These are phyloP conservation scores for Amblyraja radiata DNA, from an alignment of 2,797 vertebrate genomes.

Conservation along the genomic window DNA sequence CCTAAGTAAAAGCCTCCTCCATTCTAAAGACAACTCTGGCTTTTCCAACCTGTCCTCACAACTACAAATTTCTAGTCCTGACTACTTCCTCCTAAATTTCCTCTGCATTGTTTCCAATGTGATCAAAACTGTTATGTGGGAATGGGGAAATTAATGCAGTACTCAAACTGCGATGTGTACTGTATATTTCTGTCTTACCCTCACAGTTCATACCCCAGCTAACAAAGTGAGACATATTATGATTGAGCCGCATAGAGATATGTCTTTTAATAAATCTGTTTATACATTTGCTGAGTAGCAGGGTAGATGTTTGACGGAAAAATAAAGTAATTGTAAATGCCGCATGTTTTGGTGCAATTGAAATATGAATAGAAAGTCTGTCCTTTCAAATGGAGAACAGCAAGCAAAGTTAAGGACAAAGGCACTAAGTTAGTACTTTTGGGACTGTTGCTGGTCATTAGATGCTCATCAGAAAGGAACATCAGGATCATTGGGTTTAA, in stretches of 20 bases:
- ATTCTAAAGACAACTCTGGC: too few species aligned
- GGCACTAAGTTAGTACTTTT: background rate
- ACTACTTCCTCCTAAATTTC: too few species aligned
- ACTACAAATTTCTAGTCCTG: too few species aligned
- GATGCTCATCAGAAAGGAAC: background rate
- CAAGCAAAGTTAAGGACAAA: background rate
- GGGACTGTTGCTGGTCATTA: background rate
- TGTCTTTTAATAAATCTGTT: background rate
- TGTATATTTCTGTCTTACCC: too few species aligned
- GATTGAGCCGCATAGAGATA: background rate
- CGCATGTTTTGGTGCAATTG: background rate
- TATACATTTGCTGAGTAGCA: background rate
- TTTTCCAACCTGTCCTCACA: too few species aligned
- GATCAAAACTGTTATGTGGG: too few species aligned
- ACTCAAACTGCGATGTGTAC: too few species aligned
- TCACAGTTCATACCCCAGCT: too few species aligned
- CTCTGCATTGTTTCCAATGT: too few species aligned
- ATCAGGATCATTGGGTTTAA: constrained; percentile 1
- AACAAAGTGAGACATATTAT: background rate
- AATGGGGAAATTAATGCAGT: too few species aligned
- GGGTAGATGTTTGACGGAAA: background rate
- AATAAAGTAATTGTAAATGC: background rate
- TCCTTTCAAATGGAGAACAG: background rate
- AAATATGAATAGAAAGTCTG: background rate
- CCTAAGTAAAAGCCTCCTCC: too few species aligned